Percentiles rank a stretch among this genome's conserved stretches.
Conservation (phyloP, 2,888 invertebrate species). For the Cactoblastis cactorum region DNA sequence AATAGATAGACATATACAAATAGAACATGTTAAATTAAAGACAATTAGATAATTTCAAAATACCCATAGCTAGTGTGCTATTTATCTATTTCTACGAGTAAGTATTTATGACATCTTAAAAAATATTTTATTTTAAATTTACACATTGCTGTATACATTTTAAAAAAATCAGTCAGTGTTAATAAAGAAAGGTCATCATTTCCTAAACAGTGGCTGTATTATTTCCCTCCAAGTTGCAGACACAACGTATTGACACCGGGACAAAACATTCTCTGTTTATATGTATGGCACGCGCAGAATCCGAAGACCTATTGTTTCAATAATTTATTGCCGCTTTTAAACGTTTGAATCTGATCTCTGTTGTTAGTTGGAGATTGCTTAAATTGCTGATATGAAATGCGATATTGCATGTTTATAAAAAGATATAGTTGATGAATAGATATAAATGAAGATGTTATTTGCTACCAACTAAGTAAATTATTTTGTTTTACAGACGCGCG, state of each 20-base stretch:
- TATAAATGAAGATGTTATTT: neutral
- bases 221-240: neutral
- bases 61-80: too few species aligned
- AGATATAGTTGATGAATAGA: neutral
- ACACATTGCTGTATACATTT: too few species aligned
- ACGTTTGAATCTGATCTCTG: slow-evolving; percentile 14
- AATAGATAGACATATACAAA: too few species aligned
- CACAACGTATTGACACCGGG: slow-evolving; percentile 11
- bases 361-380: too few species aligned
- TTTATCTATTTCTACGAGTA: too few species aligned
- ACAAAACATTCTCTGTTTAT: slow-evolving; percentile 24
- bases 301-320: slow-evolving; percentile 9
- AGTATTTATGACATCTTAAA: too few species aligned
- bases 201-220: slow-evolving; percentile 2
- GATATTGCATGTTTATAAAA: neutral
- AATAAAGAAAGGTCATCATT: slow-evolving; percentile 6
- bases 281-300: slow-evolving; percentile 18
- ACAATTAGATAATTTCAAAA: too few species aligned
- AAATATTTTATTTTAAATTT: too few species aligned
- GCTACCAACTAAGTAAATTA: too few species aligned
- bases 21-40: too few species aligned
- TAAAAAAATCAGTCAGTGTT: too few species aligned
- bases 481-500: too few species aligned
- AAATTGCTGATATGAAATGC: slow-evolving; percentile 1
- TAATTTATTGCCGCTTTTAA: slow-evolving; percentile 3